A percentile compares a stretch with the other conserved stretches of the same genome.
phyloP scores from a whole-genome alignment of 2,888 invertebrate species.

The Lasioglossum morio region DNA sequence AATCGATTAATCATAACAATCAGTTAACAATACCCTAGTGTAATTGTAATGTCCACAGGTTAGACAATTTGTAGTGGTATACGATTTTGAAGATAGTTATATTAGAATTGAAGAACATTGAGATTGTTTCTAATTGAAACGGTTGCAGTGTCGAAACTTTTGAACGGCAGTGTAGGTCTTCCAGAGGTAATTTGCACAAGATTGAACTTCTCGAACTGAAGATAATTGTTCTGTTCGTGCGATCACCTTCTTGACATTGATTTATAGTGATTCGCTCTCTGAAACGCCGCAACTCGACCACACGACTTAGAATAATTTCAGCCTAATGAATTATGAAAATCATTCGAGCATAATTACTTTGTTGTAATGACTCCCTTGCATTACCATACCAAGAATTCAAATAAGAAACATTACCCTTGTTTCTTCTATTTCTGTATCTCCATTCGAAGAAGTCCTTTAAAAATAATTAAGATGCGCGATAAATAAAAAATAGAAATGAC shows the following conservation, averaged over 20 bases:
- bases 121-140: not conserved
- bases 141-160: not conserved
- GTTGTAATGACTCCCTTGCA: not conserved
- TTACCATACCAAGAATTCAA: not conserved
- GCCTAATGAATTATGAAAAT: not conserved
- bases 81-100: not conserved
- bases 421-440: not conserved
- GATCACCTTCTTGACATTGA: constrained; percentile 66
- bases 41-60: not conserved
- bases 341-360: not conserved
- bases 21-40: not conserved
- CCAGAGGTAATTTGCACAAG: constrained; percentile 46
- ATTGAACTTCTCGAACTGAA: constrained; percentile 52
- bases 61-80: not conserved
- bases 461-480: not conserved
- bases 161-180: constrained; percentile 9
- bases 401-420: not conserved
- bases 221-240: constrained; percentile 67
- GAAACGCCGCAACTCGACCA: constrained; percentile 40
- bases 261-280: constrained; percentile 66
- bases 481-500: not conserved
- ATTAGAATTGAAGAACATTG: not conserved
- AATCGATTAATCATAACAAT: not conserved
- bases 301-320: constrained; percentile 15
- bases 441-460: not conserved